Percentiles rank a stretch among this genome's conserved stretches.
Evolutionary conservation across 64 coral and sea anemone species (phyloP).

Genomic region (Montipora efflorescens): DNA sequence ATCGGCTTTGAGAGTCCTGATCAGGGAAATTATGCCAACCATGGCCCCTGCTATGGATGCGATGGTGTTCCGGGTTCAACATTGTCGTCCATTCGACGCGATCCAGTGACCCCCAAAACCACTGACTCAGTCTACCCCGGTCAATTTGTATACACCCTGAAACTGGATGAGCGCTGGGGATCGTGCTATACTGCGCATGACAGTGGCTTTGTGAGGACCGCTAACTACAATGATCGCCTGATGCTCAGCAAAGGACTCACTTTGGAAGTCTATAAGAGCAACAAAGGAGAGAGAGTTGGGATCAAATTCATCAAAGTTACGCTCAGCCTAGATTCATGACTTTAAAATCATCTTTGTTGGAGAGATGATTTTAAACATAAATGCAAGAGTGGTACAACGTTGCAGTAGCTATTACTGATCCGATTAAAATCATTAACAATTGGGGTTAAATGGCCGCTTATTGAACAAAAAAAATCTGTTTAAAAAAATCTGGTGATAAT

Average conservation of each 20-base stretch:
- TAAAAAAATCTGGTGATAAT: too few relatives aligned
- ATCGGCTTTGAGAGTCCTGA: not conserved
- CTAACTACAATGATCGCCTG: constrained; percentile 28
- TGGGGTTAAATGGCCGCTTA: too few relatives aligned
- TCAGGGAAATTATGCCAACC: not conserved
- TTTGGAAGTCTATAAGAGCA: constrained; percentile 4
- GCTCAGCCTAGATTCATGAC: not conserved
- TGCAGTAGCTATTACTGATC: too few relatives aligned
- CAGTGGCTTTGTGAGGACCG: constrained; percentile 8
- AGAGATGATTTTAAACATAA: too few relatives aligned
- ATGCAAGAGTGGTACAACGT: too few relatives aligned
- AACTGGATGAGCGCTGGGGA: constrained; percentile 31
- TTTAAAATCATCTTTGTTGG: not conserved
- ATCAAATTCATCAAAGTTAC: constrained; percentile 37
- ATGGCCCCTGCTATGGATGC: not conserved
- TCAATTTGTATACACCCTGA: constrained; percentile 37
- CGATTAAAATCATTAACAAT: too few relatives aligned
- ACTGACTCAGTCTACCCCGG: constrained; percentile 26
- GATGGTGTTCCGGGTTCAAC: not conserved
- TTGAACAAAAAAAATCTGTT: too few relatives aligned
- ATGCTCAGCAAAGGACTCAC: not conserved
- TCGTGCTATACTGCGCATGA: constrained; percentile 44
- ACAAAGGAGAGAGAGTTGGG: not conserved
- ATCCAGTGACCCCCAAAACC: not conserved
- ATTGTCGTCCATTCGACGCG: not conserved